Conservation (phyloP, 2,888 invertebrate genomes). For the Rhogogaster chlorosoma region DNA sequence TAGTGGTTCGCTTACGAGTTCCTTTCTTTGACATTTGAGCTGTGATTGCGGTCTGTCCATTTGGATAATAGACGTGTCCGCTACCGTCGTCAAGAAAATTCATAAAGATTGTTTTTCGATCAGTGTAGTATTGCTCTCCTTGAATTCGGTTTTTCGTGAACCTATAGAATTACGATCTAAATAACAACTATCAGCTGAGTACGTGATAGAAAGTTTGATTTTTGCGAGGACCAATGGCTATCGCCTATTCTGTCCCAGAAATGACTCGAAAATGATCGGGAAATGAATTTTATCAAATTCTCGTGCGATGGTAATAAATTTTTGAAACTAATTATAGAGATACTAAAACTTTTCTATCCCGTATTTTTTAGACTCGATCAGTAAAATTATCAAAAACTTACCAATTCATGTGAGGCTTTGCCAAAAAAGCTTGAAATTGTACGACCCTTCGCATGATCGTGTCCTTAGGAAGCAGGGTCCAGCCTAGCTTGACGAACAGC, state of each 20-base stretch:
- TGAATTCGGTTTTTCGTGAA: constrained; percentile 56
- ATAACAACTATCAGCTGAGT: constrained; percentile 8
- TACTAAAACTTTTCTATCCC: not conserved
- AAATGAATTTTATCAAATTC: not conserved
- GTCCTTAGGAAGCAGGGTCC: constrained; percentile 65
- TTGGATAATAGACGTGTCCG: constrained; percentile 65
- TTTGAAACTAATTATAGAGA: not conserved
- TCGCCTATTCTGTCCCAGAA: not conserved
- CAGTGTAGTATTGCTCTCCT: constrained; percentile 59
- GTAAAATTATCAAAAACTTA: not conserved
- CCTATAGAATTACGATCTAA: constrained; percentile 54
- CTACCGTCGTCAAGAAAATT: constrained; percentile 57
- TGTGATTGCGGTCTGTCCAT: constrained; percentile 62
- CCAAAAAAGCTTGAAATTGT: constrained; percentile 40
- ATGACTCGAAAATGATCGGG: not conserved
- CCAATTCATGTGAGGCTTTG: constrained; percentile 51
- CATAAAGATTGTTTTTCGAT: constrained; percentile 58
- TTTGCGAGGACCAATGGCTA: not conserved
- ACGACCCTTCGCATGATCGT: constrained; percentile 62
- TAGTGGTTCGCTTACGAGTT: constrained; percentile 61
- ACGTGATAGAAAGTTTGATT: not conserved
- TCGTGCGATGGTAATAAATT: not conserved
- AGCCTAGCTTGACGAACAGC: constrained; percentile 64
- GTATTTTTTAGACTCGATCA: not conserved
- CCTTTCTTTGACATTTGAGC: constrained; percentile 56